phyloP scores from a whole-genome alignment of 2,888 invertebrate genomes.

The Eupithecia abbreviata region DNA sequence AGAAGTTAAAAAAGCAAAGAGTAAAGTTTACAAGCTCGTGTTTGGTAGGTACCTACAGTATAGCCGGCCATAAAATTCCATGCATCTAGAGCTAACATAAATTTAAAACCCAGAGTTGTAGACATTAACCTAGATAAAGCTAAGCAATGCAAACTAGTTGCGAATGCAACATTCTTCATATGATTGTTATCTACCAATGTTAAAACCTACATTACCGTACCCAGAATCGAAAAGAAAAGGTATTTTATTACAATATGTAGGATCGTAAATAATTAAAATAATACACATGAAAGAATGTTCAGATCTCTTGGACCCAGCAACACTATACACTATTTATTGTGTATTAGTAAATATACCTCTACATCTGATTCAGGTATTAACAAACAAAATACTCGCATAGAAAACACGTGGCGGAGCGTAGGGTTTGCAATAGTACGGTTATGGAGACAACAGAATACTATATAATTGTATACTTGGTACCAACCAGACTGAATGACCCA shows the following conservation, averaged over 20 bases:
- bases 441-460: not conserved
- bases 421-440: not conserved
- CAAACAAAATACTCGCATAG: not conserved
- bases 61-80: not conserved
- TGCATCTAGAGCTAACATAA: conserved; percentile 4
- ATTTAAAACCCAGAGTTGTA: conserved; percentile 14
- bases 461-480: conserved; percentile 63
- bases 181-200: not conserved
- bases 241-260: not conserved
- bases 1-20: not conserved
- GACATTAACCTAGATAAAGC: conserved; percentile 61
- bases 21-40: not conserved
- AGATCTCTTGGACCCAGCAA: not conserved
- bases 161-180: conserved; percentile 45
- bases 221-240: not conserved
- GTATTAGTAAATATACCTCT: too few species aligned
- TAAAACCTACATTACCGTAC: not conserved
- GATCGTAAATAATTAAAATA: not conserved
- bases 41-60: not conserved
- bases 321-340: too few species aligned
- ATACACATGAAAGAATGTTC: not conserved
- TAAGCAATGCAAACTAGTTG: conserved; percentile 38
- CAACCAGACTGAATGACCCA: conserved; percentile 64
- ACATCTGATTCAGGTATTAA: not conserved
- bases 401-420: not conserved